Evolutionary conservation across 2,797 vertebrate species (phyloP).

Genomic region (Lagodon rhomboides): DNA sequence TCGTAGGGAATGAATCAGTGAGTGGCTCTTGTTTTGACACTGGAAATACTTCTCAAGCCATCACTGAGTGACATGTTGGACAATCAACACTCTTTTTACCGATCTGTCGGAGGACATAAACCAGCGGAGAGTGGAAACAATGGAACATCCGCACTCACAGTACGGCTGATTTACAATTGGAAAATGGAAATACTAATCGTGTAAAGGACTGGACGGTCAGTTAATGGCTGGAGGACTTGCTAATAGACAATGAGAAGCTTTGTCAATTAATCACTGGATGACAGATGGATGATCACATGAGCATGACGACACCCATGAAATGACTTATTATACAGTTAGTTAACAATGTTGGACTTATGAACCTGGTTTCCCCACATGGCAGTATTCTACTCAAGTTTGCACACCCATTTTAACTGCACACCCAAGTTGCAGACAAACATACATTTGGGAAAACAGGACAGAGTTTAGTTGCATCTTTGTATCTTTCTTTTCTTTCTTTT

Average conservation of each 20-base stretch:
- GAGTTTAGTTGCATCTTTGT: background rate
- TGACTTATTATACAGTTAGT: background rate
- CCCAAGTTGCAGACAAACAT: background rate
- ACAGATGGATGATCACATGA: constrained; percentile 4
- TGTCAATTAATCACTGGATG: background rate
- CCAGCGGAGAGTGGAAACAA: constrained; percentile 13
- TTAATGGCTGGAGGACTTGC: constrained; percentile 28
- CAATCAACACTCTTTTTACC: background rate
- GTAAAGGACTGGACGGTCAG: constrained; percentile 1
- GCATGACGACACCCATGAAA: background rate
- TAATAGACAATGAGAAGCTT: constrained; percentile 16
- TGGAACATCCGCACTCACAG: constrained; percentile 3
- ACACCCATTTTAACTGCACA: background rate
- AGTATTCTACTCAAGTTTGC: background rate
- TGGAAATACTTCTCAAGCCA: constrained; percentile 21
- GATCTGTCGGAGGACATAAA: constrained; percentile 13
- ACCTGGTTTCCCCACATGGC: background rate
- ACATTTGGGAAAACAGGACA: background rate
- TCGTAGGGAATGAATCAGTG: constrained; percentile 1
- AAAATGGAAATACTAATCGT: constrained; percentile 39
- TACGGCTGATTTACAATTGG: constrained; percentile 21
- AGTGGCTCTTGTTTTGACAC: constrained; percentile 10
- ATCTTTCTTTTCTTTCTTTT: background rate
- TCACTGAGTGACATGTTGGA: constrained; percentile 14
- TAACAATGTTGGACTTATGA: background rate